A percentile compares a stretch with the other conserved stretches of the same genome.
Evolutionary conservation across 2,113 vertebrate species (phyloP).

Genomic region (Pteruthius melanotis): DNA sequence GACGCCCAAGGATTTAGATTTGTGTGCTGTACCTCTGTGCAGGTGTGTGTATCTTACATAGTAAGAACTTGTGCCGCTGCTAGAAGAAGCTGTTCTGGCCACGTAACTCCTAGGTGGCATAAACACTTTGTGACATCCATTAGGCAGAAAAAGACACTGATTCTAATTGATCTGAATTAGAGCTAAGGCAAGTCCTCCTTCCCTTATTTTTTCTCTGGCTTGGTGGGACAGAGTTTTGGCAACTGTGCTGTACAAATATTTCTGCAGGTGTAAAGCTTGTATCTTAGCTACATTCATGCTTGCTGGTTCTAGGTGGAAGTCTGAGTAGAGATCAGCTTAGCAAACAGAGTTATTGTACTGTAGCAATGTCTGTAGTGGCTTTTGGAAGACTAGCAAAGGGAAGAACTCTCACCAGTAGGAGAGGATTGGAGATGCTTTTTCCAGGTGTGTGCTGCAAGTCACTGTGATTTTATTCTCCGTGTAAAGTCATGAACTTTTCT

Average conservation of each 20-base stretch:
- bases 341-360: not conserved
- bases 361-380: not conserved
- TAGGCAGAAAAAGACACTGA: not conserved
- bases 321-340: not conserved
- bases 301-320: not conserved
- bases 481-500: not conserved
- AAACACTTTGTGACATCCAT: not conserved
- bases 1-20: not conserved
- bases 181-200: not conserved
- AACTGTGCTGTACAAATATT: not conserved
- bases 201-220: not conserved
- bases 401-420: not conserved
- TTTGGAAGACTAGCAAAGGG: not conserved
- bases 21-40: fast-evolving
- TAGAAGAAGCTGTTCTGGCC: not conserved
- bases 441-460: not conserved
- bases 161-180: not conserved
- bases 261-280: not conserved
- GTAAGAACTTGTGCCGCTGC: not conserved
- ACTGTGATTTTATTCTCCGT: not conserved
- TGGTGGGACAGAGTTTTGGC: not conserved
- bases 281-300: not conserved
- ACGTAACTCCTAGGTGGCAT: not conserved
- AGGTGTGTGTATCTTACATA: not conserved
- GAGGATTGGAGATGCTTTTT: not conserved